A percentile compares a stretch with the other conserved stretches of the same genome.
Evolutionary conservation across 2,113 vertebrate species (phyloP).

Genomic region (Hyperopisus bebe): DNA sequence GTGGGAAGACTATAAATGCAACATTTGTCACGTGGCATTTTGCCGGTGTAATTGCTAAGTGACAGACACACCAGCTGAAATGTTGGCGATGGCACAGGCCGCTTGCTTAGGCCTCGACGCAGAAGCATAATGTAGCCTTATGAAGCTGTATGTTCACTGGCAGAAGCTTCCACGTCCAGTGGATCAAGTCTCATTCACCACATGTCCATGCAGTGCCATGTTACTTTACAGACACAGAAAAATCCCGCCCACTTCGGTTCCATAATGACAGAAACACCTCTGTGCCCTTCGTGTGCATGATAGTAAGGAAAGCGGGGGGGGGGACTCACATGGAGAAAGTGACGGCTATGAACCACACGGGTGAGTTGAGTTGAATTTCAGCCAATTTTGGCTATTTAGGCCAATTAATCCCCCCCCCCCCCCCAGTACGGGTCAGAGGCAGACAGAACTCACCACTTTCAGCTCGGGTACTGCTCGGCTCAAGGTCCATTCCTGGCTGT

Average conservation of each 20-base stretch:
- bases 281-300: neutral
- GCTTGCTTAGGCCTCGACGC: neutral
- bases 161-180: neutral
- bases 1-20: neutral
- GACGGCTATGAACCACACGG: neutral
- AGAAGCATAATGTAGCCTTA: neutral
- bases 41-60: neutral
- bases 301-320: too few species aligned
- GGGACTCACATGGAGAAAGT: neutral
- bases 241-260: neutral
- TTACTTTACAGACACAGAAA: neutral
- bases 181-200: neutral
- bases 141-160: neutral
- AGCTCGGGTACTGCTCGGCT: conserved; percentile 89
- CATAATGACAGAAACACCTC: neutral
- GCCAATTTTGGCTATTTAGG: neutral
- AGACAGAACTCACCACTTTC: conserved; percentile 86
- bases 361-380: neutral
- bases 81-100: neutral
- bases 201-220: neutral
- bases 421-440: neutral
- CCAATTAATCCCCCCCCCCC: neutral
- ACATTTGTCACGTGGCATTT: neutral
- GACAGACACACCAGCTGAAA: neutral
- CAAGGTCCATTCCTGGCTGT: conserved; percentile 98